Percentiles rank a stretch among this genome's conserved stretches.
Conservation (phyloP, 2,113 vertebrate genomes). For the Mohoua ochrocephala region DNA sequence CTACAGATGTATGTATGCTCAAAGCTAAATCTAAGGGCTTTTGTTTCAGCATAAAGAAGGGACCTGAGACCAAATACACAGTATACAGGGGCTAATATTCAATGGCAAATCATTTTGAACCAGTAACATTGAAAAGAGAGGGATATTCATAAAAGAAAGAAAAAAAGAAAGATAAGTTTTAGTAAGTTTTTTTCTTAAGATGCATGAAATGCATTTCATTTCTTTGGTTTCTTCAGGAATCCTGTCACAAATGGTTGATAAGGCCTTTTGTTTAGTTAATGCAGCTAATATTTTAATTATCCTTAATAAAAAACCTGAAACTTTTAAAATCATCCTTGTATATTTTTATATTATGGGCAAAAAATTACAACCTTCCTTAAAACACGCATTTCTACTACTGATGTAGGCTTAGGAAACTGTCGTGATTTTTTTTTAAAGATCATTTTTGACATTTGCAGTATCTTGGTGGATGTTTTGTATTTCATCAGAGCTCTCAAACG, state of each 20-base stretch:
- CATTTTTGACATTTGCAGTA: neutral
- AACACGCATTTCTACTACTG: neutral
- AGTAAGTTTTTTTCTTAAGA: neutral
- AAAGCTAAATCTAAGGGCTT: neutral
- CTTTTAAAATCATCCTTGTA: neutral
- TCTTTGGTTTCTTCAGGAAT: neutral
- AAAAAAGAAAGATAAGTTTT: neutral
- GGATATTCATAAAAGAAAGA: neutral
- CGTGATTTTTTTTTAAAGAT: neutral
- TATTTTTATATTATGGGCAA: neutral
- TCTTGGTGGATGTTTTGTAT: neutral
- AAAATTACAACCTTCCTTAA: neutral
- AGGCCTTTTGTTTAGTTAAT: neutral
- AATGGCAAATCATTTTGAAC: neutral
- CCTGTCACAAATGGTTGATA: neutral
- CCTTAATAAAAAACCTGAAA: neutral
- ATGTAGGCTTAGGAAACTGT: neutral
- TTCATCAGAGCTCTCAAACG: neutral
- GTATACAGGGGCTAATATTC: neutral
- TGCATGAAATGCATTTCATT: neutral
- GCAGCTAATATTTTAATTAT: neutral
- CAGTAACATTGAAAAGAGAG: neutral
- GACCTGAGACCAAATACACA: neutral
- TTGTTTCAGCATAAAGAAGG: neutral
- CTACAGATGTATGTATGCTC: neutral